Percentiles rank a stretch among this genome's conserved stretches.
phyloP scores from a whole-genome alignment of 1,140 invertebrate genomes.

The Psilanteris sp. region DNA sequence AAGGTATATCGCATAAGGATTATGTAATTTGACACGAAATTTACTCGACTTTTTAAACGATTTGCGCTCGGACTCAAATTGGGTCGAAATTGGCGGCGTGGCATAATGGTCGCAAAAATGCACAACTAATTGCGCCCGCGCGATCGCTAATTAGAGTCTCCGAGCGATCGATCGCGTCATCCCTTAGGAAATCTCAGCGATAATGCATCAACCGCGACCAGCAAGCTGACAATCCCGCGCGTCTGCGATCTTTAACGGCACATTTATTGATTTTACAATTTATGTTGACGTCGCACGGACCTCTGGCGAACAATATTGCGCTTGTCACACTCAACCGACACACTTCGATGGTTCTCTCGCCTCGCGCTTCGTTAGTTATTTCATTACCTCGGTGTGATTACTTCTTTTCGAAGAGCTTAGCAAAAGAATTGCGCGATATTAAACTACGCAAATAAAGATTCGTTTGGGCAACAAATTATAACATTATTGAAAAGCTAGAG shows the following conservation, averaged over 20 bases:
- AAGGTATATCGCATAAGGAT: conserved; percentile 45
- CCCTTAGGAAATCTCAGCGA: conserved; percentile 26
- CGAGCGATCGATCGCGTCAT: conserved; percentile 22
- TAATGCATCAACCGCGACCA: conserved; percentile 29
- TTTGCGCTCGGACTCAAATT: conserved; percentile 26
- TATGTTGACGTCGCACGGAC: conserved; percentile 32
- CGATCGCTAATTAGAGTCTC: conserved; percentile 38
- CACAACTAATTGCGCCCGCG: conserved; percentile 32
- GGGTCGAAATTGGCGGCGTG: conserved; percentile 22
- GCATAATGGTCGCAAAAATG: conserved; percentile 27
- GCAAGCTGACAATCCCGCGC: conserved; percentile 24
- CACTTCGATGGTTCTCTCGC: conserved; percentile 3
- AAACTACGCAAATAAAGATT: too few relatives aligned
- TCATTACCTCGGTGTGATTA: conserved; percentile 13
- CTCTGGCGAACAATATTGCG: conserved; percentile 32
- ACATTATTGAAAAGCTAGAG: too few relatives aligned
- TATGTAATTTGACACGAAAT: conserved; percentile 32
- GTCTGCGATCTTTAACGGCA: conserved; percentile 44
- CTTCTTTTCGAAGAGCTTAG: too few relatives aligned
- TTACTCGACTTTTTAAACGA: conserved; percentile 21
- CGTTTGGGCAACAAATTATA: too few relatives aligned
- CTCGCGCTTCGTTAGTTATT: conserved; percentile 12
- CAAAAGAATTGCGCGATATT: too few relatives aligned
- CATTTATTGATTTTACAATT: conserved; percentile 57
- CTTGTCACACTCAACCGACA: conserved; percentile 9